Conservation (phyloP, 2,888 invertebrate genomes). For the Oscheius sp. region DNA sequence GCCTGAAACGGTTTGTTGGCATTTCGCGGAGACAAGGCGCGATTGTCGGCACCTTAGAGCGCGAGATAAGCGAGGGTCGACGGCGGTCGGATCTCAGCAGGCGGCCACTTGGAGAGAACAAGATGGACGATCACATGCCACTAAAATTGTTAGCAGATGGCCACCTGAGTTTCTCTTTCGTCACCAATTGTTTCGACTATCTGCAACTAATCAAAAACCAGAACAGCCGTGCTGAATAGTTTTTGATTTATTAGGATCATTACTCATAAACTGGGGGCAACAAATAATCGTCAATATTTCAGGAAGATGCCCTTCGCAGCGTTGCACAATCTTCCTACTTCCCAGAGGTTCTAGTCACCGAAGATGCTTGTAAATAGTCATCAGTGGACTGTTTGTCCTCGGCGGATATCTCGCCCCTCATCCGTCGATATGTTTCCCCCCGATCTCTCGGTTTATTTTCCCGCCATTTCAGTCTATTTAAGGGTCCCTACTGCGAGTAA, state of each 20-base stretch:
- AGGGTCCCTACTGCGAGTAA: conserved; percentile 27
- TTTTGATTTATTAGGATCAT: too few species aligned
- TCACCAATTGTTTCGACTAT: not conserved
- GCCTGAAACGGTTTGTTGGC: conserved; percentile 31
- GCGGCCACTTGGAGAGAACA: conserved; percentile 24
- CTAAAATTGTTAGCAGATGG: conserved; percentile 17
- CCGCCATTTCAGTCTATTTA: conserved; percentile 9
- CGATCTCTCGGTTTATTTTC: conserved; percentile 31
- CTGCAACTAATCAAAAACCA: too few species aligned
- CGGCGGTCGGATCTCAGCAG: conserved; percentile 31
- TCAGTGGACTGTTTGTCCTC: conserved; percentile 31
- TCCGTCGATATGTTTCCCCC: conserved; percentile 2
- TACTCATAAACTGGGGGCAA: not conserved
- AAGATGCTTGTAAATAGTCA: conserved; percentile 35
- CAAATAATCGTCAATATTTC: conserved; percentile 4
- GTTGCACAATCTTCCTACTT: conserved; percentile 21
- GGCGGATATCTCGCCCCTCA: conserved; percentile 17
- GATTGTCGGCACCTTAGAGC: conserved; percentile 29
- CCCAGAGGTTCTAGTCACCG: conserved; percentile 20
- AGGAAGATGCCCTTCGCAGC: conserved; percentile 29
- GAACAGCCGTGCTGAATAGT: too few species aligned
- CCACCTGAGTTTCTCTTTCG: not conserved
- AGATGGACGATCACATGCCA: conserved; percentile 9
- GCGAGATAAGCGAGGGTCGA: conserved; percentile 35
- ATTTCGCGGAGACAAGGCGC: conserved; percentile 30